Conservation (phyloP, 1,140 invertebrate genomes). For the Trichonephila clavipes region DNA sequence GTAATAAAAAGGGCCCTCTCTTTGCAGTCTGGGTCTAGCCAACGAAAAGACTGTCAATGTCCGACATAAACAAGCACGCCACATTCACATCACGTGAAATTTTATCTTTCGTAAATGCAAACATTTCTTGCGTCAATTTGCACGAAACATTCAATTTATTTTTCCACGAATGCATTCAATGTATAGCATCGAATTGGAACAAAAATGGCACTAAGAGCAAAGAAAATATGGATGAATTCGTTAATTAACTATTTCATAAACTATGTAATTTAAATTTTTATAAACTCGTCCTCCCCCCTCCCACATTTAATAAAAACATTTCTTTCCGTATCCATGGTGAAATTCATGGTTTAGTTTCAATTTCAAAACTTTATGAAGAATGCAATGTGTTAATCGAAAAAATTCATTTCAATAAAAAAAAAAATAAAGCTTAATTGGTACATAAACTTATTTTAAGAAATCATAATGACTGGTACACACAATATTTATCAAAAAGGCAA, state of each 20-base stretch:
- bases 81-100: not conserved
- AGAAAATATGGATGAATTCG: too few species aligned
- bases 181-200: not conserved
- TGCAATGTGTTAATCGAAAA: too few species aligned
- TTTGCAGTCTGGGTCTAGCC: not conserved
- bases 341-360: too few species aligned
- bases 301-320: not conserved
- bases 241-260: not conserved
- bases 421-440: too few species aligned
- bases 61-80: not conserved
- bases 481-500: too few species aligned
- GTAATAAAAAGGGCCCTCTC: not conserved
- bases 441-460: too few species aligned
- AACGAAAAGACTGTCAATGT: slow-evolving; percentile 24
- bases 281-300: too few species aligned
- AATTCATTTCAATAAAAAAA: too few species aligned
- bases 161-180: not conserved
- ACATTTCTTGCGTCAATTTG: not conserved
- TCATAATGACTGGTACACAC: too few species aligned
- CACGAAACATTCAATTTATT: not conserved
- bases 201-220: not conserved
- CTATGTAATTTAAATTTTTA: not conserved
- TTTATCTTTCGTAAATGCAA: slow-evolving; percentile 25
- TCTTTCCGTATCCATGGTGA: too few species aligned
- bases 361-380: too few species aligned